A percentile compares a stretch with the other conserved stretches of the same genome.
phyloP scores from a whole-genome alignment of 2,888 invertebrate species.

The Drosophila anomalata region DNA sequence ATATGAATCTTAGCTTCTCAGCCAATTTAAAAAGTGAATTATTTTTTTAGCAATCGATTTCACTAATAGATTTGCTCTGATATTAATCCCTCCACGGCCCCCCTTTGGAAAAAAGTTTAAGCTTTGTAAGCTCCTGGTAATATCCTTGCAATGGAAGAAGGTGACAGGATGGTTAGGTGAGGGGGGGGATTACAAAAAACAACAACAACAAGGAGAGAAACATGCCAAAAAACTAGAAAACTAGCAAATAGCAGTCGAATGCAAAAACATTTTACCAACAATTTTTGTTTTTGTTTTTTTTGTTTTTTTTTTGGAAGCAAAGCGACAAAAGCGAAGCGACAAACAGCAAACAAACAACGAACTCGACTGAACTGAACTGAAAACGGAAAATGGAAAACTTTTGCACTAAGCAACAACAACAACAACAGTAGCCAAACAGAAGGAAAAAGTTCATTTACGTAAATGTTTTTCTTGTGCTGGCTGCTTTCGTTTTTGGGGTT shows the following conservation, averaged over 20 bases:
- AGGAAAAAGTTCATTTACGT: slow-evolving; percentile 73
- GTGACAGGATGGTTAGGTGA: slow-evolving; percentile 27
- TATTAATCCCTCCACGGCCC: background rate
- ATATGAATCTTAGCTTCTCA: background rate
- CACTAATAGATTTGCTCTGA: background rate
- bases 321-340: slow-evolving; percentile 52
- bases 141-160: slow-evolving; percentile 8
- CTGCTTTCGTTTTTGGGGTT: slow-evolving; percentile 34
- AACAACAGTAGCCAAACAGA: slow-evolving; percentile 20
- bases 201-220: background rate
- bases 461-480: slow-evolving; percentile 56
- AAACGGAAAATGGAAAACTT: slow-evolving; percentile 48
- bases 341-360: slow-evolving; percentile 61
- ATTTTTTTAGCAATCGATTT: background rate
- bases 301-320: slow-evolving; percentile 35
- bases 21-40: background rate
- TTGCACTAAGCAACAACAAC: slow-evolving; percentile 41
- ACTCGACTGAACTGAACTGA: slow-evolving; percentile 32
- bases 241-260: slow-evolving; percentile 56
- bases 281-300: background rate
- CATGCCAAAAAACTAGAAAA: slow-evolving; percentile 45
- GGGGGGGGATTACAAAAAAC: slow-evolving; percentile 28
- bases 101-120: background rate
- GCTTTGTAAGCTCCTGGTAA: slow-evolving; percentile 20
- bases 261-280: slow-evolving; percentile 60